These are phyloP conservation scores for Epinotia ramella DNA, from an alignment of 2,888 invertebrate species.

Conservation along the genomic window DNA sequence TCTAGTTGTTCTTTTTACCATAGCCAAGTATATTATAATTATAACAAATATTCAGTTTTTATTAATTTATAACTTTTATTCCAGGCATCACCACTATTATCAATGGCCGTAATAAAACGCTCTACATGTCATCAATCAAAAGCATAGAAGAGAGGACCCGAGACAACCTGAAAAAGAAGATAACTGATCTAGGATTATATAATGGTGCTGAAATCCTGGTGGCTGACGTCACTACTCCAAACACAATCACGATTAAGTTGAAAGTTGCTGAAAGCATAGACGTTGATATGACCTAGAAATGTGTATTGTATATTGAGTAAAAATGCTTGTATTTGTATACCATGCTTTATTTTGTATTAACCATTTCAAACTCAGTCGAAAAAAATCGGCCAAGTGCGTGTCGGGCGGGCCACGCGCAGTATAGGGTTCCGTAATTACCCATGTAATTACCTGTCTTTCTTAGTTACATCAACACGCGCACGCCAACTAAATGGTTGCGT, in stretches of 20 bases:
- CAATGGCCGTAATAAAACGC: slow-evolving; percentile 94
- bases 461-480: no score
- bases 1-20: no score
- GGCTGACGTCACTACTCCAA: slow-evolving; percentile 96
- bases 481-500: no score
- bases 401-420: no score
- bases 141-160: slow-evolving; percentile 96
- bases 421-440: no score
- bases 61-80: slow-evolving; percentile 47
- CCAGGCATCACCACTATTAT: slow-evolving; percentile 91
- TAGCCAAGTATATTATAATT: background rate
- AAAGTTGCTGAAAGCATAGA: slow-evolving; percentile 86
- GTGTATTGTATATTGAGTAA: slow-evolving; percentile 3
- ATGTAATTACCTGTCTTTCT: no score
- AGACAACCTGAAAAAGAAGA: slow-evolving; percentile 94
- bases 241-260: slow-evolving; percentile 90
- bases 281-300: slow-evolving; percentile 69
- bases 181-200: slow-evolving; percentile 93
- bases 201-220: slow-evolving; percentile 95
- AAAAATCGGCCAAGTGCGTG: background rate
- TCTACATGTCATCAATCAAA: slow-evolving; percentile 96
- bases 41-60: background rate
- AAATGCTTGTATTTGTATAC: background rate
- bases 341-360: background rate
- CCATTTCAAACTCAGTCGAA: background rate